Evolutionary conservation across 2,888 invertebrate species (phyloP), one percentile per base, ranked within the genome.

Genomic region (Phlogophora meticulosa): DNA sequence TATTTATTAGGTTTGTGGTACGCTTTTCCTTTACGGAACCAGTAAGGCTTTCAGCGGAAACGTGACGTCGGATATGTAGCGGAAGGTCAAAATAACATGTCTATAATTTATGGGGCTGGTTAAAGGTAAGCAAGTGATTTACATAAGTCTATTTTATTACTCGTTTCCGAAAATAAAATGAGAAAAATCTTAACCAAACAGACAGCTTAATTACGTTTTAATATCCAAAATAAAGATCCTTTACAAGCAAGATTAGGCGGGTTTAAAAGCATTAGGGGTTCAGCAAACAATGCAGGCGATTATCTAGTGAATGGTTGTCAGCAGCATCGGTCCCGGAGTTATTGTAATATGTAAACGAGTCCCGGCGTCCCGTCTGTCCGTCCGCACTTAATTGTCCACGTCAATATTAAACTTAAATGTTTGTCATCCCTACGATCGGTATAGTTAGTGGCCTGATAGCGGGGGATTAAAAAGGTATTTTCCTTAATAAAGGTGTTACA

Each of bases 251-350:
- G 92, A 91, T 91, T 91, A 91, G 87, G 86, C 88, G 89, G 85
- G 87, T 90, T 89, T 92, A 89, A 92, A 90, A 88, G 90, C 92
- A 92, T 93, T 92, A 92, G 85, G 88, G 88, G 85, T 88, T 89
- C 78, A 84, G 85, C 85, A 90, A 92, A 93, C 92, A 93, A 93
- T 92, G 88, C 87, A 82, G 80, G 87, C 89, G 92, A 92, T 93
- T 93, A 92, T 91, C 91, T 90, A 81, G 87, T 88, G 91, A 92
- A 91, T 90, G 89, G 86, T 89, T 92, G 93, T 93, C 93, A 92
- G 87, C 85, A 83, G 79, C 92, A 92, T 87, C 87, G 85, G 80
- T 72, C 85, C 72, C 65, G 78, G 86, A 88, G 88, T 90, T 90
- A 91, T 90, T 91, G 90, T 92, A 88, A 90, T 91, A 91, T 91